Evolutionary conservation across 2,113 vertebrate genomes (phyloP).

Genomic region (Nesogale talazaci): DNA sequence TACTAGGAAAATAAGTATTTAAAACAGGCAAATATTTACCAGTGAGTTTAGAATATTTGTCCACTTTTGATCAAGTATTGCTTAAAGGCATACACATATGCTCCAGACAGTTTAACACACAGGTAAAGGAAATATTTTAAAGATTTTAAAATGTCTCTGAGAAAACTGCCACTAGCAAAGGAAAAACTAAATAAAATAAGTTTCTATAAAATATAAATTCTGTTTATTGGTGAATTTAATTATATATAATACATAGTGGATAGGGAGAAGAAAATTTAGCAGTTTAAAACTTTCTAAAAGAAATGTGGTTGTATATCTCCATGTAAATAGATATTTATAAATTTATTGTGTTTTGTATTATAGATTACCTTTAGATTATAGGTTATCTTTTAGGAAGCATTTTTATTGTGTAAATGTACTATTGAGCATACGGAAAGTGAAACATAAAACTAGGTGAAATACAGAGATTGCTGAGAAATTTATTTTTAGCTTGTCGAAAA

Average conservation of each 20-base stretch:
- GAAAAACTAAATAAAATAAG: slow-evolving; percentile 43
- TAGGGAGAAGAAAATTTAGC: too few species aligned
- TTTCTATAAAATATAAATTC: slow-evolving; percentile 66
- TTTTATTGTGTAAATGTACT: too few species aligned
- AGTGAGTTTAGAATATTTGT: background rate
- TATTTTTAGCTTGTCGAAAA: too few species aligned
- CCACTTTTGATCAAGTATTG: slow-evolving; percentile 45
- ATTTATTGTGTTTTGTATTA: too few species aligned
- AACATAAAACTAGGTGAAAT: too few species aligned
- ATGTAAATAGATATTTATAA: too few species aligned
- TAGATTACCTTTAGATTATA: too few species aligned
- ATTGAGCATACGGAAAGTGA: too few species aligned
- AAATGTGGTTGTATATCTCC: too few species aligned
- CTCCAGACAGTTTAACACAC: background rate
- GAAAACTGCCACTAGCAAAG: slow-evolving; percentile 22
- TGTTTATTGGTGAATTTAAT: slow-evolving; percentile 27
- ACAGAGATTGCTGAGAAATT: too few species aligned
- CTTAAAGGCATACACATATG: background rate
- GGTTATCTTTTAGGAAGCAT: too few species aligned
- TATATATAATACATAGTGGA: background rate
- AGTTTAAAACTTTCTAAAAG: too few species aligned
- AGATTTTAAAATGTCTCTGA: slow-evolving; percentile 43
- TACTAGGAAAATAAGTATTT: background rate
- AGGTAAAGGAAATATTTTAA: slow-evolving; percentile 10
- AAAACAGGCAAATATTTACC: background rate